phyloP scores from a whole-genome alignment of 2,797 vertebrate species.

The Cyprinodon diabolis region DNA sequence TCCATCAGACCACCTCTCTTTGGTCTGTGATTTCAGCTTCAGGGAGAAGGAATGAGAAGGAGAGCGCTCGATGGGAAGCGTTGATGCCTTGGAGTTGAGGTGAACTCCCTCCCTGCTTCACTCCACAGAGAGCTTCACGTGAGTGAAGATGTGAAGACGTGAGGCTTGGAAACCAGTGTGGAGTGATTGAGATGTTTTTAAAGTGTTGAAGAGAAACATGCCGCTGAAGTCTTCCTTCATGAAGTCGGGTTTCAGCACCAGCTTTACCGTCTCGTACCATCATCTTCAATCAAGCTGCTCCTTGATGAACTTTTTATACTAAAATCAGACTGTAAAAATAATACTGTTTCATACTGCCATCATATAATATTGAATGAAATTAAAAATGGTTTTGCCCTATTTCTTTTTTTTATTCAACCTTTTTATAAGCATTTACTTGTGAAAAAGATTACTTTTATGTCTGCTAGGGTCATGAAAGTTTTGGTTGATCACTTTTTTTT shows the following conservation, averaged over 20 bases:
- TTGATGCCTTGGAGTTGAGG: background rate
- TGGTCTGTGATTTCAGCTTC: conserved; percentile 96
- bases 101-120: background rate
- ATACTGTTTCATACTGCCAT: conserved; percentile 8
- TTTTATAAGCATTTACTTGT: too few relatives aligned
- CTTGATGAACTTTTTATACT: background rate
- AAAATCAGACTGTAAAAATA: background rate
- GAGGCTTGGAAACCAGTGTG: background rate
- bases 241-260: background rate
- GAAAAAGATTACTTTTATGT: background rate
- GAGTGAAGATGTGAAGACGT: background rate
- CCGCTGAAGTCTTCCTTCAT: conserved; percentile 16
- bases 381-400: conserved; percentile 6
- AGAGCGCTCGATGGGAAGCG: background rate
- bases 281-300: conserved; percentile 13
- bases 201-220: background rate
- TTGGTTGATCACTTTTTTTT: too few relatives aligned
- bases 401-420: background rate
- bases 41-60: conserved; percentile 69
- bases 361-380: conserved; percentile 7
- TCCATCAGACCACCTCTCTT: conserved; percentile 94
- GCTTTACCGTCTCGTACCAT: background rate
- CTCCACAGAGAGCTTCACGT: background rate
- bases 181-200: background rate
- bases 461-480: too few relatives aligned